Conservation (phyloP, 2,888 invertebrate species). For the Sarcophaga rosellei region DNA sequence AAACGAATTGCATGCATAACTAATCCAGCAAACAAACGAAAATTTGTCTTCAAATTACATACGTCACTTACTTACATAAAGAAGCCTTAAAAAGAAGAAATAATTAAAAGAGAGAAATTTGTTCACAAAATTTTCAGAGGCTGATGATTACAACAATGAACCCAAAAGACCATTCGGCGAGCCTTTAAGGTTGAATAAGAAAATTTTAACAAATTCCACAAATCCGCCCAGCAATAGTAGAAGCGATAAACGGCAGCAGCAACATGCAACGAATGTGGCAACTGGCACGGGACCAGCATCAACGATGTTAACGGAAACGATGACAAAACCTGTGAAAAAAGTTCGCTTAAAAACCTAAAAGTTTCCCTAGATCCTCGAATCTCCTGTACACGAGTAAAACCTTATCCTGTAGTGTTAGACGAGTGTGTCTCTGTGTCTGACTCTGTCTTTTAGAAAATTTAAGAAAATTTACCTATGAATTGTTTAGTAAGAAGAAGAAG, state of each 20-base stretch:
- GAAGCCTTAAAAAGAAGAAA: not conserved
- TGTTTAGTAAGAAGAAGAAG: no score
- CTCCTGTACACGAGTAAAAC: not conserved
- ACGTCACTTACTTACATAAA: not conserved
- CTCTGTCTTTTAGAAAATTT: no score
- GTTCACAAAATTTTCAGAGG: slow-evolving; percentile 57
- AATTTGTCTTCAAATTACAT: slow-evolving; percentile 9
- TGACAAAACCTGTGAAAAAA: slow-evolving; percentile 57
- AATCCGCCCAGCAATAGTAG: not conserved
- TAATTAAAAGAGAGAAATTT: not conserved
- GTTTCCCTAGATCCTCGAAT: not conserved
- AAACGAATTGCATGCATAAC: not conserved
- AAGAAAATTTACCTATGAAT: no score
- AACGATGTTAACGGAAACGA: slow-evolving; percentile 33
- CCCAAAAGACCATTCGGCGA: slow-evolving; percentile 87
- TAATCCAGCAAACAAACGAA: slow-evolving; percentile 48
- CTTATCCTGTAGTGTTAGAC: no score
- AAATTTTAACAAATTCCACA: slow-evolving; percentile 59
- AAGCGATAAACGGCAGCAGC: not conserved
- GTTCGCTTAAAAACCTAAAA: slow-evolving; percentile 60
- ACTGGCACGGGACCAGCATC: not conserved
- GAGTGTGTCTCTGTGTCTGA: no score
- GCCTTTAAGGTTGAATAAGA: slow-evolving; percentile 85
- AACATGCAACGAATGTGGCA: slow-evolving; percentile 8
- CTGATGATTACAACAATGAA: slow-evolving; percentile 71